Conservation (phyloP, 2,888 invertebrate genomes). For the Acronicta leporina region DNA sequence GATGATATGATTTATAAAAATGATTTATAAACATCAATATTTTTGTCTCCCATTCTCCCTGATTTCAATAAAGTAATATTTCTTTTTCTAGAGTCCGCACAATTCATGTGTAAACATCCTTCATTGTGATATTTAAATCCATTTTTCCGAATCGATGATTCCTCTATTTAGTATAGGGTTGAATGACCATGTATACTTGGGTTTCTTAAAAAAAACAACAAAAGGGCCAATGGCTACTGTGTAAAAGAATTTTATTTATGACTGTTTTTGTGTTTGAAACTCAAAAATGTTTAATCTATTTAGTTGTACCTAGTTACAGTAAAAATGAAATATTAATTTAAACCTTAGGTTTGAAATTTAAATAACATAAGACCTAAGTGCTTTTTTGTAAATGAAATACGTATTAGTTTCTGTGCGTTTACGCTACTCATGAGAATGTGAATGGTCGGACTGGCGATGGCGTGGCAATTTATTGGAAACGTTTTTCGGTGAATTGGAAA, state of each 20-base stretch:
- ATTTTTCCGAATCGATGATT: slow-evolving; percentile 29
- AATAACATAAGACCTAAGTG: no score
- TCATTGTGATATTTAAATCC: slow-evolving; percentile 51
- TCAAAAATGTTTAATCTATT: background rate
- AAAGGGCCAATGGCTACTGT: slow-evolving; percentile 32
- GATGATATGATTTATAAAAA: no score
- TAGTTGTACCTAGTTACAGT: slow-evolving; percentile 1
- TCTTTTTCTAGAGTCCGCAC: slow-evolving; percentile 16
- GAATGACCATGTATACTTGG: slow-evolving; percentile 23
- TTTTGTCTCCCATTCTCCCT: slow-evolving; percentile 19
- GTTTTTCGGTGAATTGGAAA: no score
- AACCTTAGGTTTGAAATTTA: no score
- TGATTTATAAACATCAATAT: slow-evolving; percentile 22
- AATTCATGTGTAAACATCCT: slow-evolving; percentile 61
- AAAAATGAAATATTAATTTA: background rate
- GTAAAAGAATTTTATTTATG: slow-evolving; percentile 16
- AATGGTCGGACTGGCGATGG: no score
- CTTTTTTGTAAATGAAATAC: no score
- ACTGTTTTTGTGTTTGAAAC: slow-evolving; percentile 4
- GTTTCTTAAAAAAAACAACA: slow-evolving; percentile 34
- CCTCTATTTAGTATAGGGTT: slow-evolving; percentile 31
- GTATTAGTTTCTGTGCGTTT: no score
- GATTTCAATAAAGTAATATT: slow-evolving; percentile 16
- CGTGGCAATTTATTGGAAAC: no score
- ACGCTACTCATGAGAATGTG: no score